Percentiles rank a stretch among this genome's conserved stretches.
These are phyloP conservation scores for Dynastes tityus DNA, from an alignment of 2,888 invertebrate species.

Conservation along the genomic window DNA sequence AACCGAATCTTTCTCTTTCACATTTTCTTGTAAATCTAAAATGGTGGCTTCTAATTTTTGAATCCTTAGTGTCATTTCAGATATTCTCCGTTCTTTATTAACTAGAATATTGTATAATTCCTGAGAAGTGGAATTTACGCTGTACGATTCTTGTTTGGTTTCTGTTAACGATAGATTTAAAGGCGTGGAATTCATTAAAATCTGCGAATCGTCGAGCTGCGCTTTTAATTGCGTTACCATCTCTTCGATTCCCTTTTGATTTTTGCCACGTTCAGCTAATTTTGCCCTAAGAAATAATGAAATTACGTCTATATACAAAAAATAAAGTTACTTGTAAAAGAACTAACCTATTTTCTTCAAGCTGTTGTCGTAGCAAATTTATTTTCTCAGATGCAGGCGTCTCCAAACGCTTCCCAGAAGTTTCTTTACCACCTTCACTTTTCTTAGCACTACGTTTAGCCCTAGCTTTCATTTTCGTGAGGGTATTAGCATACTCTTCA, in stretches of 20 bases:
- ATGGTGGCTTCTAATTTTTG: conserved; percentile 83
- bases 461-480: conserved; percentile 67
- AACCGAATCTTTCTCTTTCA: conserved; percentile 88
- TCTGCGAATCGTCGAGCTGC: conserved; percentile 73
- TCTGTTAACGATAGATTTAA: conserved; percentile 63
- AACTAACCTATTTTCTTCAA: conserved; percentile 72
- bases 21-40: conserved; percentile 86
- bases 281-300: conserved; percentile 64
- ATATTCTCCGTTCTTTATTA: conserved; percentile 77
- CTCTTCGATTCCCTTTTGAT: conserved; percentile 72
- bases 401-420: conserved; percentile 59
- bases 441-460: conserved; percentile 63
- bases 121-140: conserved; percentile 64
- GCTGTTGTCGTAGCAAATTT: conserved; percentile 71
- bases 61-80: conserved; percentile 80
- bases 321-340: background rate
- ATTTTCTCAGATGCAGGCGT: conserved; percentile 73
- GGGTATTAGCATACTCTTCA: conserved; percentile 69
- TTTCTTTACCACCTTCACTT: conserved; percentile 55
- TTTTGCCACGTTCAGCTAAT: conserved; percentile 73
- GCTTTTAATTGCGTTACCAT: conserved; percentile 73
- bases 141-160: conserved; percentile 64
- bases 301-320: background rate
- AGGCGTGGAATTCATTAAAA: conserved; percentile 62
- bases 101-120: conserved; percentile 71